Evolutionary conservation across 2,888 invertebrate species (phyloP).

Genomic region (Mylabris sibirica): DNA sequence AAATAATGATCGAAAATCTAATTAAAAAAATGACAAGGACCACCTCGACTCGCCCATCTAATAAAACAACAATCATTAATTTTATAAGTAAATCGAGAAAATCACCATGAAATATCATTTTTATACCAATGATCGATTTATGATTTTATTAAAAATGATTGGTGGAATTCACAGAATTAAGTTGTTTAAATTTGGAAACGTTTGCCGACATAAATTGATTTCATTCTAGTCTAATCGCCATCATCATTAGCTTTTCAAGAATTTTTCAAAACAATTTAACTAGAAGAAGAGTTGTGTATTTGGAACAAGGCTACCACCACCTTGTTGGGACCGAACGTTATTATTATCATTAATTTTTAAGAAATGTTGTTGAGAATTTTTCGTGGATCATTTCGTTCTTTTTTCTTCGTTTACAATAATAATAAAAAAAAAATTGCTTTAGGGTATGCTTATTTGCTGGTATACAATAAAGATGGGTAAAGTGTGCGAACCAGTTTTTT

Average conservation of each 20-base stretch:
- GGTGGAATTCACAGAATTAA: not conserved
- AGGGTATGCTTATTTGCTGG: not conserved
- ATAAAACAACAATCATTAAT: constrained; percentile 22
- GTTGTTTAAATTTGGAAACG: not conserved
- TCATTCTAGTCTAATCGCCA: not conserved
- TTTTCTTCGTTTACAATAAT: not conserved
- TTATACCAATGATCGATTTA: not conserved
- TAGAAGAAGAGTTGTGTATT: not conserved
- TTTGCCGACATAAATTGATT: not conserved
- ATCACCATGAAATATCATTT: constrained; percentile 6
- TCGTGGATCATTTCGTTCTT: not conserved
- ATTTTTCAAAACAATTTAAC: not conserved
- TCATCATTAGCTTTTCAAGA: not conserved
- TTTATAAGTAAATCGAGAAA: not conserved
- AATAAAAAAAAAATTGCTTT: not conserved
- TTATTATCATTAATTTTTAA: constrained; percentile 34
- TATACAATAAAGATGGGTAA: not conserved
- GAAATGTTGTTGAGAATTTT: constrained; percentile 31
- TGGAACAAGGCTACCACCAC: constrained; percentile 13
- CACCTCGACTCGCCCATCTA: constrained; percentile 14
- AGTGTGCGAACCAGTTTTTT: constrained; percentile 29
- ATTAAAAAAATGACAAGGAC: constrained; percentile 14
- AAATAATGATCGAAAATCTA: not conserved
- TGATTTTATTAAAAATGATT: not conserved
- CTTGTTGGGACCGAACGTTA: no score